These are phyloP conservation scores for Rhinatrema bivittatum DNA, from an alignment of 2,797 vertebrate species.

Conservation along the genomic window DNA sequence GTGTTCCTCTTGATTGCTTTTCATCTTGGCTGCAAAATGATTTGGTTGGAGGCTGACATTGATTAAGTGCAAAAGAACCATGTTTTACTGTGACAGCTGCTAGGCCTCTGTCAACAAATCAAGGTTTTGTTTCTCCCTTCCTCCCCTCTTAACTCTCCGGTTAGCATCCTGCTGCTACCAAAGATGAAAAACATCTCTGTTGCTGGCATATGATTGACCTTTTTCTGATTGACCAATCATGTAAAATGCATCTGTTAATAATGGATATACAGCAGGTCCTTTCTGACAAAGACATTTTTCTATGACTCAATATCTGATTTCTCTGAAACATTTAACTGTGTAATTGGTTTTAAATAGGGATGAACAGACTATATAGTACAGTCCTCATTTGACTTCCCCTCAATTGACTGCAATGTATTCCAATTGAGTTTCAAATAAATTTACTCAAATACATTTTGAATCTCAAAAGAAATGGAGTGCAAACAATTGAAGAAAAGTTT, in stretches of 20 bases:
- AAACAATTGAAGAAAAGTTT: neutral
- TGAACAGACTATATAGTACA: too few relatives aligned
- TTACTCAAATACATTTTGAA: too few relatives aligned
- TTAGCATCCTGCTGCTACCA: slow-evolving; percentile 42
- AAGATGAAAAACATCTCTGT: slow-evolving; percentile 46
- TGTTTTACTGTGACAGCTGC: slow-evolving; percentile 57
- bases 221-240: slow-evolving; percentile 44
- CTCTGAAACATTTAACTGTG: neutral
- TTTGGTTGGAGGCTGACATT: slow-evolving; percentile 55
- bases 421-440: too few relatives aligned
- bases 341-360: too few relatives aligned
- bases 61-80: slow-evolving; percentile 52
- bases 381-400: too few relatives aligned
- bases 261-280: neutral
- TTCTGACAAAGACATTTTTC: neutral
- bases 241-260: slow-evolving; percentile 20
- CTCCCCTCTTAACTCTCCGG: slow-evolving; percentile 27
- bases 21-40: slow-evolving; percentile 43
- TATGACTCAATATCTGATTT: neutral
- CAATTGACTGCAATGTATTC: too few relatives aligned
- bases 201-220: slow-evolving; percentile 36
- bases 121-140: slow-evolving; percentile 12
- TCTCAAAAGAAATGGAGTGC: too few relatives aligned
- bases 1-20: slow-evolving; percentile 58
- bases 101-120: slow-evolving; percentile 60